phyloP scores from a whole-genome alignment of 2,113 vertebrate genomes.

The Etia nguti region DNA sequence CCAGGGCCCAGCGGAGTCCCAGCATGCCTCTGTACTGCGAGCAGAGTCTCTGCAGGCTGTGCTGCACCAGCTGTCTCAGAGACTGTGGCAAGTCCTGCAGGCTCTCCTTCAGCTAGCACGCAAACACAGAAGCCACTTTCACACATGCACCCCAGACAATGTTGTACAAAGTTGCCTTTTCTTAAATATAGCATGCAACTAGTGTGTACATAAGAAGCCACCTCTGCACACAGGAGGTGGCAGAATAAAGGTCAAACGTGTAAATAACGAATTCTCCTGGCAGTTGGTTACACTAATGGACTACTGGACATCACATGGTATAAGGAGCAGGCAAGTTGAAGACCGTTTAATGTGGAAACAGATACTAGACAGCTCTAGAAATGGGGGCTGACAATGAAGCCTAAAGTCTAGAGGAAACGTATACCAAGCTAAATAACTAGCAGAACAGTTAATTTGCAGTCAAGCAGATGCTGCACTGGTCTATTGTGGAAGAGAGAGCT shows the following conservation, averaged over 20 bases:
- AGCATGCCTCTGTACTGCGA: slow-evolving; percentile 61
- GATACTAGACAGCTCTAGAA: neutral
- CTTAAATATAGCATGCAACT: neutral
- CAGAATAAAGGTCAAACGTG: neutral
- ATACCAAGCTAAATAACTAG: neutral
- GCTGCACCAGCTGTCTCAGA: slow-evolving; percentile 72
- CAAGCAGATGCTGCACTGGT: neutral
- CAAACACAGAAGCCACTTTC: neutral
- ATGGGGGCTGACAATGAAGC: neutral
- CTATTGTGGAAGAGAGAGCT: neutral
- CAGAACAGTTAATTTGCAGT: neutral
- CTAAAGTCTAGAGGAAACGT: neutral
- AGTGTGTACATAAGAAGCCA: neutral
- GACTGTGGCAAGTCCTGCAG: slow-evolving; percentile 75
- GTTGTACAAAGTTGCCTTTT: neutral
- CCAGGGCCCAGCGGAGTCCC: slow-evolving; percentile 69
- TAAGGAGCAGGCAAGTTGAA: neutral
- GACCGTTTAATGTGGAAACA: neutral
- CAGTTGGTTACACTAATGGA: neutral
- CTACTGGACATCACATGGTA: neutral
- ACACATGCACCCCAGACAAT: neutral
- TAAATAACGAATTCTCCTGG: neutral
- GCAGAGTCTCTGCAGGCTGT: slow-evolving; percentile 73
- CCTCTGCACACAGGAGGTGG: neutral
- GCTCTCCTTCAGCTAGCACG: slow-evolving; percentile 67